Evolutionary conservation across 2,113 vertebrate species (phyloP).

Genomic region (Scatophagus argus): DNA sequence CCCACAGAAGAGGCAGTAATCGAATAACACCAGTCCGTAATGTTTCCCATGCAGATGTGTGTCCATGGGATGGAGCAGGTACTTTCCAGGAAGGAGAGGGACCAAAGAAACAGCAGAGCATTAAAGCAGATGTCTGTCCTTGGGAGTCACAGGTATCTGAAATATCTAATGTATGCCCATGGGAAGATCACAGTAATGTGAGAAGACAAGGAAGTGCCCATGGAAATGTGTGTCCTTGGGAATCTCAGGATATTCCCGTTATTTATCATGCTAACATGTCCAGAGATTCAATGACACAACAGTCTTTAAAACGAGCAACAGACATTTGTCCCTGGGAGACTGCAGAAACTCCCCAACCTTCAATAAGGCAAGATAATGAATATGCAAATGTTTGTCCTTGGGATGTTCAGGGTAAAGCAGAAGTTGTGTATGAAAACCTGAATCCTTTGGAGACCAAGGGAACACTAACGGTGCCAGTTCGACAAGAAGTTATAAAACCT

Average conservation of each 20-base stretch:
- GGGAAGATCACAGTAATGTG: conserved; percentile 63
- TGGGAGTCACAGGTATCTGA: conserved; percentile 52
- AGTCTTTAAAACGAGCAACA: conserved; percentile 31
- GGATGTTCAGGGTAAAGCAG: conserved; percentile 70
- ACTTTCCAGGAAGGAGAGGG: conserved; percentile 50
- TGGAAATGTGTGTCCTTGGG: conserved; percentile 57
- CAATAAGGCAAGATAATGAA: conserved; percentile 56
- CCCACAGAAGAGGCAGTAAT: conserved; percentile 73
- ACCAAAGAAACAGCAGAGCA: conserved; percentile 56
- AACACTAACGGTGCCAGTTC: conserved; percentile 48
- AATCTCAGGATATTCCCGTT: conserved; percentile 50
- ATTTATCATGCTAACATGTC: conserved; percentile 15
- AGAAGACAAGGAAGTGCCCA: conserved; percentile 47
- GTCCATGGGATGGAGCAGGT: conserved; percentile 76
- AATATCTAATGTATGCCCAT: conserved; percentile 59
- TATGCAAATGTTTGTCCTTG: conserved; percentile 69
- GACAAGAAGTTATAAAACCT: conserved; percentile 48
- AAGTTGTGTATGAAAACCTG: conserved; percentile 74
- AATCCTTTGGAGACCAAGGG: conserved; percentile 54
- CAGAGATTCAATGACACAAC: conserved; percentile 47
- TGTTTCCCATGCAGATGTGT: conserved; percentile 71
- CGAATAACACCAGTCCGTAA: conserved; percentile 60
- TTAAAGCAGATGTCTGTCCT: conserved; percentile 73
- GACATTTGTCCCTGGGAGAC: conserved; percentile 74
- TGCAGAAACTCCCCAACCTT: conserved; percentile 36